A percentile compares a stretch with the other conserved stretches of the same genome.
Conservation (phyloP, 2,797 vertebrate species). For the Pipistrellus pipistrellus region DNA sequence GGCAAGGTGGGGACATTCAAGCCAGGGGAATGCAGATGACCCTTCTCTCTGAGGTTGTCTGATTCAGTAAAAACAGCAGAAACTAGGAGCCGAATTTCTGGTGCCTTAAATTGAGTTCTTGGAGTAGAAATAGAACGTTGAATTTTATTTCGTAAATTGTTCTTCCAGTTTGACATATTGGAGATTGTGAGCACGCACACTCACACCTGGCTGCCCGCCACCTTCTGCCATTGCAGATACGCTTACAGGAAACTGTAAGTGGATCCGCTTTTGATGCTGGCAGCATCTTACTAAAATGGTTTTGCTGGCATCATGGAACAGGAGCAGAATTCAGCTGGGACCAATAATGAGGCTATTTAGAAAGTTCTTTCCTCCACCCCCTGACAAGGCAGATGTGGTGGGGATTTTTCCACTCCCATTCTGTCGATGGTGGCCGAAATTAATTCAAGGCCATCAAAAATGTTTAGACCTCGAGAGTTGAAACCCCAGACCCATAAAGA, state of each 20-base stretch:
- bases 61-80: constrained; percentile 63
- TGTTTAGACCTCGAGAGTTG: constrained; percentile 68
- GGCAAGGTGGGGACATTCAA: not conserved
- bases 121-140: constrained; percentile 83
- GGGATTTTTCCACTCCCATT: constrained; percentile 80
- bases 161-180: constrained; percentile 82
- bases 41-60: constrained; percentile 65
- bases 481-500: constrained; percentile 67
- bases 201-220: constrained; percentile 83
- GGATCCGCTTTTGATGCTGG: constrained; percentile 83
- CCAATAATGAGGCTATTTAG: constrained; percentile 84
- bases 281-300: constrained; percentile 83
- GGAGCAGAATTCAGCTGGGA: constrained; percentile 83
- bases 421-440: constrained; percentile 77
- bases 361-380: constrained; percentile 78
- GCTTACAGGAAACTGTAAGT: constrained; percentile 84
- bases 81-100: constrained; percentile 63
- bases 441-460: constrained; percentile 83
- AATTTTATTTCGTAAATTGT: constrained; percentile 83
- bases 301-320: constrained; percentile 82
- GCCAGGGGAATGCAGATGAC: constrained; percentile 35
- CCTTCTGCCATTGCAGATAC: constrained; percentile 85
- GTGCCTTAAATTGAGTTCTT: constrained; percentile 76
- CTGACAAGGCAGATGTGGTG: constrained; percentile 81
- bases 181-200: constrained; percentile 82